Percentiles rank a stretch among this genome's conserved stretches.
These are phyloP conservation scores for Leptinotarsa lineolata DNA, from an alignment of 1,140 invertebrate species.

Conservation along the genomic window DNA sequence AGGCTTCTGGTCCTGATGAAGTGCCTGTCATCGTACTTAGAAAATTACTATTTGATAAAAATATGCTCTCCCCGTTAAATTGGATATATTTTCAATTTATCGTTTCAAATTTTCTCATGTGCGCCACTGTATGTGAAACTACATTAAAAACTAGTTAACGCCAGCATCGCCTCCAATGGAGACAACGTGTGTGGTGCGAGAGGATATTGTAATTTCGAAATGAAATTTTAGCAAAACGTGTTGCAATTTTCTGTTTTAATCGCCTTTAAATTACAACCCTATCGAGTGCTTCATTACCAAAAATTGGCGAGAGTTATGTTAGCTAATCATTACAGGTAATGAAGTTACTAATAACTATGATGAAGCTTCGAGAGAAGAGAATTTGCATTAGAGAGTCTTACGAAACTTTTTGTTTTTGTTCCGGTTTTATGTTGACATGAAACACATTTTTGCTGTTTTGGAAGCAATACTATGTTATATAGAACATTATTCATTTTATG, in stretches of 20 bases:
- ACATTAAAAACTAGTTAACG: constrained; percentile 28
- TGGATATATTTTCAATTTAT: too few species aligned
- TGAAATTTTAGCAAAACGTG: constrained; percentile 26
- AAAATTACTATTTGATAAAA: too few species aligned
- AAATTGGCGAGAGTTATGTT: constrained; percentile 12
- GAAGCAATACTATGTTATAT: too few species aligned
- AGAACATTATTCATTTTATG: too few species aligned
- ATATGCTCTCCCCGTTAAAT: too few species aligned
- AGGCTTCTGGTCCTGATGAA: too few species aligned
- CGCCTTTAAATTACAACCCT: constrained; percentile 25
- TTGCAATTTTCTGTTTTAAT: constrained; percentile 27
- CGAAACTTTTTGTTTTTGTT: too few species aligned
- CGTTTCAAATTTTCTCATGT: background rate
- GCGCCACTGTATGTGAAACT: constrained; percentile 13
- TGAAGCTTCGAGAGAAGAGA: background rate
- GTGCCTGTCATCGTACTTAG: too few species aligned
- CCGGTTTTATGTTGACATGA: too few species aligned
- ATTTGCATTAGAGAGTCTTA: too few species aligned
- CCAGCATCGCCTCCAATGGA: constrained; percentile 10
- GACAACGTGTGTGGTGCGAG: constrained; percentile 25
- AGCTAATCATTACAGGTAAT: background rate
- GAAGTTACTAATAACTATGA: constrained; percentile 4
- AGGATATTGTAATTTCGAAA: constrained; percentile 22
- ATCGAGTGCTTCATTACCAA: constrained; percentile 22
- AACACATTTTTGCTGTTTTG: too few species aligned